These are phyloP conservation scores for Synanceia verrucosa DNA, from an alignment of 2,797 vertebrate genomes.

Conservation along the genomic window DNA sequence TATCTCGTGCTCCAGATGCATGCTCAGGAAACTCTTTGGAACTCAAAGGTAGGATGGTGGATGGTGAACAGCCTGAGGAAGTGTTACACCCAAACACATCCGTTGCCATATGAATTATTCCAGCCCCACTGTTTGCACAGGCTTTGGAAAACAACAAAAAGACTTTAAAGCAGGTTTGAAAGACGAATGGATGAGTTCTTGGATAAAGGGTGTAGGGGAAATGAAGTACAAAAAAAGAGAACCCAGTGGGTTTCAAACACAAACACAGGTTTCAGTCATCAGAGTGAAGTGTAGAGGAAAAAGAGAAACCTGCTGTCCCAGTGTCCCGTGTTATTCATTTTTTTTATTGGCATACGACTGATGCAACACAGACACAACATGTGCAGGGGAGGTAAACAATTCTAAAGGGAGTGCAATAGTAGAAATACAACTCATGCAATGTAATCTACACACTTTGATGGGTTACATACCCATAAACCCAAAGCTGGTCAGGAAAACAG, in stretches of 20 bases:
- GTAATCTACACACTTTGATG: neutral
- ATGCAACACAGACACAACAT: constrained; percentile 29
- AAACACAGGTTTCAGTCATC: constrained; percentile 24
- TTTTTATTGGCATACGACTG: constrained; percentile 24
- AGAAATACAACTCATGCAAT: neutral
- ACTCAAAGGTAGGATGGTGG: constrained; percentile 46
- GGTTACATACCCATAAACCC: neutral
- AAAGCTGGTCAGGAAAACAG: neutral
- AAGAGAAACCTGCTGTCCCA: constrained; percentile 10
- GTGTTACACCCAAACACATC: constrained; percentile 60
- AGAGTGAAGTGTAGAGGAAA: constrained; percentile 8
- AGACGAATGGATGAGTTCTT: constrained; percentile 38
- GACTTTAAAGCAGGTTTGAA: constrained; percentile 44
- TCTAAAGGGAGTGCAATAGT: neutral
- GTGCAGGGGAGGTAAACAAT: neutral
- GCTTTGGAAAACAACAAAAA: constrained; percentile 61
- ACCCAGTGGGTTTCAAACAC: constrained; percentile 31
- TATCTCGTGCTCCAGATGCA: constrained; percentile 58
- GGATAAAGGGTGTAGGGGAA: constrained; percentile 26
- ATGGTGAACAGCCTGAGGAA: constrained; percentile 59
- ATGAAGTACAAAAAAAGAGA: constrained; percentile 27
- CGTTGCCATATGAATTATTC: constrained; percentile 70
- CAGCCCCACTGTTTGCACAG: constrained; percentile 40
- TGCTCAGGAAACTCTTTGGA: constrained; percentile 50
- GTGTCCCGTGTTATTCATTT: constrained; percentile 31